A percentile compares a stretch with the other conserved stretches of the same genome.
These are phyloP conservation scores for Vannuccia rotundouncinata DNA, from an alignment of 2,888 invertebrate genomes.

Conservation along the genomic window DNA sequence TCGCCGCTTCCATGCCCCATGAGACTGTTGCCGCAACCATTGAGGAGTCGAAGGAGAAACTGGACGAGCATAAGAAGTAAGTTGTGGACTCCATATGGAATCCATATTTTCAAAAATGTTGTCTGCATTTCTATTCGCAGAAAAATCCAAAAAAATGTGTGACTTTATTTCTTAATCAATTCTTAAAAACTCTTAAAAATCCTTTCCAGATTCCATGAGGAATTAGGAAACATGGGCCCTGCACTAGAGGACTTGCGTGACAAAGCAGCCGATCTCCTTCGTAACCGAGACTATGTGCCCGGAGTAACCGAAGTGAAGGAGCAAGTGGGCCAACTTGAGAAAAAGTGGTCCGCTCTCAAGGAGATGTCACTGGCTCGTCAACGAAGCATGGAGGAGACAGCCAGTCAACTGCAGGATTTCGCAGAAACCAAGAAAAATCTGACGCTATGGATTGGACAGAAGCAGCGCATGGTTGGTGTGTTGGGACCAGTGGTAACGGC, in stretches of 20 bases:
- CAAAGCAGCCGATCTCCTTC: constrained; percentile 77
- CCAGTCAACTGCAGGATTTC: constrained; percentile 83
- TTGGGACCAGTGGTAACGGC: constrained; percentile 91
- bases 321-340: constrained; percentile 69
- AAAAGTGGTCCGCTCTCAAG: constrained; percentile 34
- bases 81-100: neutral
- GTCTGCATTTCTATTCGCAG: too few species aligned
- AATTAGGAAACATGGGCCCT: constrained; percentile 61
- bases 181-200: neutral
- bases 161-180: neutral
- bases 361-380: constrained; percentile 13
- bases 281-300: constrained; percentile 73
- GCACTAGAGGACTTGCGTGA: constrained; percentile 78
- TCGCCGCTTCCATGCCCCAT: neutral
- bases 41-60: constrained; percentile 33
- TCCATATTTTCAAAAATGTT: neutral
- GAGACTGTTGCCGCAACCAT: constrained; percentile 18
- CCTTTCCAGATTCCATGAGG: constrained; percentile 45
- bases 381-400: constrained; percentile 49
- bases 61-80: constrained; percentile 40
- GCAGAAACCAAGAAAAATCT: constrained; percentile 76
- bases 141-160: too few species aligned
- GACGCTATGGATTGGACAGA: constrained; percentile 77
- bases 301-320: constrained; percentile 76
- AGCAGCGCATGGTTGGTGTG: constrained; percentile 89